Conservation (phyloP, 2,888 invertebrate species). For the Cremastinae sp. region DNA sequence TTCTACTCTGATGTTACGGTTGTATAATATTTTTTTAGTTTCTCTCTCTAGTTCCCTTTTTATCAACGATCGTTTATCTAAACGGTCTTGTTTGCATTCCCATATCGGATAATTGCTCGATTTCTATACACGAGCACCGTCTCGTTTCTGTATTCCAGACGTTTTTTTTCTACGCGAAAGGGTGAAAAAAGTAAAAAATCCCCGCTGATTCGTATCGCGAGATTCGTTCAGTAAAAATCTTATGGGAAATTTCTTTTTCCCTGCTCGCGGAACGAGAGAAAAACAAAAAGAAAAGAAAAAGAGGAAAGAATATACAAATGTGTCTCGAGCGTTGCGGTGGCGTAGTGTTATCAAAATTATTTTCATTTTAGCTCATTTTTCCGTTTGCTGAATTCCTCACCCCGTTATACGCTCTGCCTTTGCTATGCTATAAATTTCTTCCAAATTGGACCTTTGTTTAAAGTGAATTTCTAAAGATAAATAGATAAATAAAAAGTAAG, state of each 20-base stretch:
- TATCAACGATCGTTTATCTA: slow-evolving; percentile 67
- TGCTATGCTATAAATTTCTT: no score
- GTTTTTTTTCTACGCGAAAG: slow-evolving; percentile 26
- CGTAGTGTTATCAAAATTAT: slow-evolving; percentile 59
- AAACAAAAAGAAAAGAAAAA: slow-evolving; percentile 2
- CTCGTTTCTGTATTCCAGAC: slow-evolving; percentile 31
- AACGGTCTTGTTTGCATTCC: slow-evolving; percentile 68
- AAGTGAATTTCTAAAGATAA: no score
- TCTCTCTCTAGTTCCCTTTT: slow-evolving; percentile 39
- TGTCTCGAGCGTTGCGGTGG: slow-evolving; percentile 23
- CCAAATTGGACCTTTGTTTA: no score
- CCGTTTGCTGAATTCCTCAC: slow-evolving; percentile 16
- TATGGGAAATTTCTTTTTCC: slow-evolving; percentile 37
- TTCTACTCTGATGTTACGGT: slow-evolving; percentile 27
- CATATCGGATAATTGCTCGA: slow-evolving; percentile 66
- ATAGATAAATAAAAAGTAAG: no score
- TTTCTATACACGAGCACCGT: slow-evolving; percentile 42
- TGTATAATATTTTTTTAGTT: no score
- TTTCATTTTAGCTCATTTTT: slow-evolving; percentile 52
- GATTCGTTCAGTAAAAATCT: slow-evolving; percentile 33
- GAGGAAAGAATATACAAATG: slow-evolving; percentile 28
- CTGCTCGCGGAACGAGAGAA: slow-evolving; percentile 4
- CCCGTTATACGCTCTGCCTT: no score
- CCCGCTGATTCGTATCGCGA: slow-evolving; percentile 53
- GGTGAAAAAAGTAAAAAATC: slow-evolving; percentile 15